These are phyloP conservation scores for Nephrotoma flavescens DNA, from an alignment of 2,888 invertebrate genomes.

Conservation along the genomic window DNA sequence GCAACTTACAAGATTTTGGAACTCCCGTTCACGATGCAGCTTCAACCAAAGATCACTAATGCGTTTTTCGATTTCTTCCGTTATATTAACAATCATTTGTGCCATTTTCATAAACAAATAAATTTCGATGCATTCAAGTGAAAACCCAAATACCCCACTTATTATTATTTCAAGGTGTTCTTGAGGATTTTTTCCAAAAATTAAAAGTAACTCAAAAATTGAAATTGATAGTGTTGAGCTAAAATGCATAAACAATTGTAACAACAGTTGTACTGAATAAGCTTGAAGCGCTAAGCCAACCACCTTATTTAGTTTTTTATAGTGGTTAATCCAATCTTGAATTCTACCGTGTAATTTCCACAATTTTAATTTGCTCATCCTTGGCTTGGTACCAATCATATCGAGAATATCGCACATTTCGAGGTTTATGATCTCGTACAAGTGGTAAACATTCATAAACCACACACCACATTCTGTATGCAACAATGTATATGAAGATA, in stretches of 20 bases:
- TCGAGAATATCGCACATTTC: neutral
- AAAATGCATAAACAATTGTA: neutral
- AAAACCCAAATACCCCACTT: neutral
- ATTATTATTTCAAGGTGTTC: neutral
- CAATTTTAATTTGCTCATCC: neutral
- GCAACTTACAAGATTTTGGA: neutral
- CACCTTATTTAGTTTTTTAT: neutral
- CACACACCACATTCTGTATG: neutral
- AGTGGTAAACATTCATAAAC: neutral
- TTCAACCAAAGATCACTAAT: neutral
- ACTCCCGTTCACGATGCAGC: neutral
- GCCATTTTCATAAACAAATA: neutral
- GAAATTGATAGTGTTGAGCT: neutral
- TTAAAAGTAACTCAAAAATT: neutral
- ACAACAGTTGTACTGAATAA: neutral
- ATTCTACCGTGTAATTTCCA: neutral
- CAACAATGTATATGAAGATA: neutral
- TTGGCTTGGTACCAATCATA: neutral
- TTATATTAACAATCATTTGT: neutral
- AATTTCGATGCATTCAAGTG: neutral
- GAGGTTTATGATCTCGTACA: neutral
- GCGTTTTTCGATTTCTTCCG: neutral
- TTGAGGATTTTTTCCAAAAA: neutral
- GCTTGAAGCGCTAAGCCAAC: neutral
- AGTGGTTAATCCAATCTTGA: neutral